A percentile compares a stretch with the other conserved stretches of the same genome.
Conservation (phyloP, 2,797 vertebrate genomes). For the Hipposideros larvatus region DNA sequence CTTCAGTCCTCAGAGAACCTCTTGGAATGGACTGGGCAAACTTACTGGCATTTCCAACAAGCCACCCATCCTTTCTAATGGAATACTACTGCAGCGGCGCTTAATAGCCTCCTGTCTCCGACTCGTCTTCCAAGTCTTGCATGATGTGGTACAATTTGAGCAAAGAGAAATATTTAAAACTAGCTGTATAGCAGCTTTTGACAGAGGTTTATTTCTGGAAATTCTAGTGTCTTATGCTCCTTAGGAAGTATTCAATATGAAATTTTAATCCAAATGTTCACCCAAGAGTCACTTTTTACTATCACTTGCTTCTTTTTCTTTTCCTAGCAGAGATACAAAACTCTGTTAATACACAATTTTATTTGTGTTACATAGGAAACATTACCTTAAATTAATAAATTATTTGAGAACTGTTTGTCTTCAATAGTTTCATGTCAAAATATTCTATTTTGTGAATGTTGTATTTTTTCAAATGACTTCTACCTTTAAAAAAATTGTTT, state of each 20-base stretch:
- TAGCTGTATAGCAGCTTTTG: neutral
- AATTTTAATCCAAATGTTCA: slow-evolving; percentile 64
- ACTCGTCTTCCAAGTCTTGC: neutral
- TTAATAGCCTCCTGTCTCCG: neutral
- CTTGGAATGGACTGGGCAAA: neutral
- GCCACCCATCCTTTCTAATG: neutral
- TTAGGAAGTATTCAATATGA: slow-evolving; percentile 55
- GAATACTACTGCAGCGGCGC: neutral
- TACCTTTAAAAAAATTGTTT: neutral
- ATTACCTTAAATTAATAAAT: slow-evolving; percentile 39
- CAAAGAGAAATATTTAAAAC: slow-evolving; percentile 43
- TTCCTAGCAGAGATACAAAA: neutral
- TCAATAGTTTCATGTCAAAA: slow-evolving; percentile 36
- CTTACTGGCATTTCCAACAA: neutral
- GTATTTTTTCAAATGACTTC: slow-evolving; percentile 14
- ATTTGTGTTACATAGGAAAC: slow-evolving; percentile 34
- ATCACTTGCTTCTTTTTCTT: slow-evolving; percentile 4
- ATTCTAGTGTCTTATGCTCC: slow-evolving; percentile 36
- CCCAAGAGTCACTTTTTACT: slow-evolving; percentile 33
- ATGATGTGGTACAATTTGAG: neutral
- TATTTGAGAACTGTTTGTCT: slow-evolving; percentile 39
- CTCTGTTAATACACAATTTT: slow-evolving; percentile 23
- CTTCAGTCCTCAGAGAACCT: neutral
- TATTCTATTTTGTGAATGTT: slow-evolving; percentile 39
- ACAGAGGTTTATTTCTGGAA: slow-evolving; percentile 26